These are phyloP conservation scores for Cladopsammia gracilis DNA, from an alignment of 64 coral and sea anemone species.

Conservation along the genomic window DNA sequence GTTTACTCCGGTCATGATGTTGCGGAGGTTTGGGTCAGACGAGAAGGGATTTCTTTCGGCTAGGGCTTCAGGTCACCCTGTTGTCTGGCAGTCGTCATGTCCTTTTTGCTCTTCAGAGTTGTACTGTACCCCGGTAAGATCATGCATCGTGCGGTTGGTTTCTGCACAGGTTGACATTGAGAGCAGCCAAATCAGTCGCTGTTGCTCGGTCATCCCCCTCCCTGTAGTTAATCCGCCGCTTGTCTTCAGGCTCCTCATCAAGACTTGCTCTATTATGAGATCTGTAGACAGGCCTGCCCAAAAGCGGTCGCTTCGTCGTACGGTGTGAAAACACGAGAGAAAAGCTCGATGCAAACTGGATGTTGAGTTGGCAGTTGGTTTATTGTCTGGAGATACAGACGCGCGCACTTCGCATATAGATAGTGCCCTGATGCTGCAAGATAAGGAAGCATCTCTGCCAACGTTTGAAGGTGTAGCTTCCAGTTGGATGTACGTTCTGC, in stretches of 20 bases:
- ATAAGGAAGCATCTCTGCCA: constrained; percentile 35
- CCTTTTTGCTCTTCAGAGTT: too few relatives aligned
- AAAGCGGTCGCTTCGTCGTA: too few relatives aligned
- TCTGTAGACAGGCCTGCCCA: constrained; percentile 16
- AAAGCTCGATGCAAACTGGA: too few relatives aligned
- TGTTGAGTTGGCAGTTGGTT: too few relatives aligned
- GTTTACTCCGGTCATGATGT: constrained; percentile 26
- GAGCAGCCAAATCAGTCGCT: too few relatives aligned
- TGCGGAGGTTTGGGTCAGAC: constrained; percentile 7
- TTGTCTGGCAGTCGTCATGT: neutral
- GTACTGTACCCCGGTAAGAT: too few relatives aligned
- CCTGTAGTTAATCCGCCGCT: too few relatives aligned
- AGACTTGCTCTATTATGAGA: neutral
- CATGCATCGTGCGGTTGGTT: too few relatives aligned
- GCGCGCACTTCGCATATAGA: neutral
- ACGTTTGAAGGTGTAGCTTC: constrained; percentile 18
- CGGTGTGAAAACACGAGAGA: too few relatives aligned
- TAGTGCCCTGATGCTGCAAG: constrained; percentile 25
- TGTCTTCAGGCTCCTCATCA: too few relatives aligned
- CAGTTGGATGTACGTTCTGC: constrained; percentile 52
- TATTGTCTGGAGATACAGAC: constrained; percentile 21
- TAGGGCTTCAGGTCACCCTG: constrained; percentile 2
- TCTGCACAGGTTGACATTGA: too few relatives aligned
- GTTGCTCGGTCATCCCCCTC: too few relatives aligned
- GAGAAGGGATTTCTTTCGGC: neutral